Evolutionary conservation across 2,888 invertebrate species (phyloP).

Genomic region (Leptinotarsa peninsularis): DNA sequence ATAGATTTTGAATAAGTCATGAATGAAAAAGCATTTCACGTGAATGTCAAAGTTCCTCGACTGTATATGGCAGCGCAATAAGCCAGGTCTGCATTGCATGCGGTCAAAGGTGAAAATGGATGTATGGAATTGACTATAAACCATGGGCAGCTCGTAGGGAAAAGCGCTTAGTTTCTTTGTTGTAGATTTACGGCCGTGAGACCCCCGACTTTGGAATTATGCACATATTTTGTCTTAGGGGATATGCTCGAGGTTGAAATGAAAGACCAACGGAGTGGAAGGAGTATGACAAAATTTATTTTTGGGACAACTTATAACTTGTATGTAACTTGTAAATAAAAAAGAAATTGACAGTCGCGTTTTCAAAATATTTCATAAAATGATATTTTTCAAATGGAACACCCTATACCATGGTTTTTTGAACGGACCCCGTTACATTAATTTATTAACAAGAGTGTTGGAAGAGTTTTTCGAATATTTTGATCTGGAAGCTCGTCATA

Average conservation of each 20-base stretch:
- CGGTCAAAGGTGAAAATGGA: conserved; percentile 33
- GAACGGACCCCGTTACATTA: too few species aligned
- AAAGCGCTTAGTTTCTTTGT: background rate
- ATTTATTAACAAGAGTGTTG: too few species aligned
- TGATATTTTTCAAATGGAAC: too few species aligned
- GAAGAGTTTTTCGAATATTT: too few species aligned
- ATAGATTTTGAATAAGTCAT: conserved; percentile 27
- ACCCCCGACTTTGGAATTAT: background rate
- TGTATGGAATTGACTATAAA: conserved; percentile 28
- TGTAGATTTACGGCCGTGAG: background rate
- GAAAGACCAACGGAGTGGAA: background rate
- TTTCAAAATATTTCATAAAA: too few species aligned
- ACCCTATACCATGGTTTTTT: too few species aligned
- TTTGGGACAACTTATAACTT: too few species aligned
- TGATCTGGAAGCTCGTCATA: too few species aligned
- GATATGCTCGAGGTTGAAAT: background rate
- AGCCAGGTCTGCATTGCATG: conserved; percentile 11
- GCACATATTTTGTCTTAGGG: background rate
- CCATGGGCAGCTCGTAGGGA: conserved; percentile 18
- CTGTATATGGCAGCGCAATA: conserved; percentile 16
- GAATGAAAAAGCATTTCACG: conserved; percentile 25
- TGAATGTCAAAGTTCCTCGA: conserved; percentile 24
- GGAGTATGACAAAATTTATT: background rate
- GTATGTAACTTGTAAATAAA: too few species aligned
- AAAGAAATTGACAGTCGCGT: too few species aligned